Evolutionary conservation across 2,113 vertebrate genomes (phyloP).

Genomic region (Cepphus grylle): DNA sequence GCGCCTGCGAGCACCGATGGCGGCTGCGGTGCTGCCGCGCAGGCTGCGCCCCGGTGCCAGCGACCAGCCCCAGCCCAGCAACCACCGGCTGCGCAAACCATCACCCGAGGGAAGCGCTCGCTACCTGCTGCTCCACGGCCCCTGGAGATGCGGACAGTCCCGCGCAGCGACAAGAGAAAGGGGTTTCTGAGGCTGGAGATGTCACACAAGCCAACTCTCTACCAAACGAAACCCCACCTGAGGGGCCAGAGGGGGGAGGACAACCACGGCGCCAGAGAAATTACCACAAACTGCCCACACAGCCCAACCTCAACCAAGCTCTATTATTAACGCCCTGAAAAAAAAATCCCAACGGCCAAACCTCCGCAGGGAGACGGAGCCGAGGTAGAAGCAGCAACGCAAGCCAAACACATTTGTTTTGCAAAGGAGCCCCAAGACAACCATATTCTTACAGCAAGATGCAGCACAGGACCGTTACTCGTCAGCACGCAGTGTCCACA

Average conservation of each 20-base stretch:
- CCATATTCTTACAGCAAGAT: background rate
- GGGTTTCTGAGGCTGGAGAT: background rate
- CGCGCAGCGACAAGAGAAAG: background rate
- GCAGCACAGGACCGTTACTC: accelerated
- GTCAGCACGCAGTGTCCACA: accelerated
- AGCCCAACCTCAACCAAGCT: background rate
- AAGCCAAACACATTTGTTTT: background rate
- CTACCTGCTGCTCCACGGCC: background rate
- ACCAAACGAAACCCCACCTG: background rate
- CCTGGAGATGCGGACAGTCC: background rate
- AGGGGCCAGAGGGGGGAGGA: background rate
- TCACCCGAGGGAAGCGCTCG: background rate
- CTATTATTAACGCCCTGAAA: background rate
- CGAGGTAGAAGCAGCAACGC: background rate
- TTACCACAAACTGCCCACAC: background rate
- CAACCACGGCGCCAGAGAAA: background rate
- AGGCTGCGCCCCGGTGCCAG: background rate
- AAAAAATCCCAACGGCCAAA: background rate
- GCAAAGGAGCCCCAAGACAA: background rate
- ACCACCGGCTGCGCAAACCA: background rate
- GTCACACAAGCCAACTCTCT: background rate
- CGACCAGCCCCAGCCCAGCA: slow-evolving; percentile 23
- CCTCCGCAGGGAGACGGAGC: background rate
- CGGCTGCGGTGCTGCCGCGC: background rate
- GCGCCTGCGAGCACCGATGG: background rate